Evolutionary conservation across 2,888 invertebrate species (phyloP).

Genomic region (Macropis europaea): DNA sequence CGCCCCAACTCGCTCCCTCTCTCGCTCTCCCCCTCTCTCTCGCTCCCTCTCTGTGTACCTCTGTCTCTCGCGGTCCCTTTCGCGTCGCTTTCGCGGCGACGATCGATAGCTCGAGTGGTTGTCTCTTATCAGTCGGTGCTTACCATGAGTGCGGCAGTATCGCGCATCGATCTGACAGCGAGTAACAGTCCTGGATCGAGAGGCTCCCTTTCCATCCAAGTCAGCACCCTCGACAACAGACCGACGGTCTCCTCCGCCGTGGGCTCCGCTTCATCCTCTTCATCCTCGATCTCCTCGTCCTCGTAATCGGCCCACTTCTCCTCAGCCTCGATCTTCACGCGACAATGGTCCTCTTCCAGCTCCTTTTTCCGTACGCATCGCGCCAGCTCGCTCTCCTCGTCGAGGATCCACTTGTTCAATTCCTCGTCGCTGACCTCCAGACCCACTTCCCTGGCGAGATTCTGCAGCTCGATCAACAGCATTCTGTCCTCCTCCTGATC

Average conservation of each 20-base stretch:
- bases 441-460: constrained; percentile 68
- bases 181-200: constrained; percentile 79
- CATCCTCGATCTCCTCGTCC: constrained; percentile 47
- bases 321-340: constrained; percentile 60
- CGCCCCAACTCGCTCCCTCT: not conserved
- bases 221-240: constrained; percentile 78
- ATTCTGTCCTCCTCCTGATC: constrained; percentile 64
- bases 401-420: constrained; percentile 69
- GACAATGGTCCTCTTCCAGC: constrained; percentile 53
- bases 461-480: constrained; percentile 64
- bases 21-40: not conserved
- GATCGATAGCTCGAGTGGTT: constrained; percentile 54
- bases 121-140: constrained; percentile 64
- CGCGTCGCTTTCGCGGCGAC: constrained; percentile 1
- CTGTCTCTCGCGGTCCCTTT: too few relatives aligned
- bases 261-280: constrained; percentile 67
- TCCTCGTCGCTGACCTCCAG: constrained; percentile 66
- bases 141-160: constrained; percentile 76
- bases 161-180: constrained; percentile 76
- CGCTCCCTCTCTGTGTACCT: not conserved
- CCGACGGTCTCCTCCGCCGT: constrained; percentile 78
- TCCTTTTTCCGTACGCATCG: constrained; percentile 64
- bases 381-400: constrained; percentile 68
- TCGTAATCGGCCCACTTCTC: constrained; percentile 58
- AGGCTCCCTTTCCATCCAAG: constrained; percentile 81